A percentile compares a stretch with the other conserved stretches of the same genome.
Conservation (phyloP, 2,888 invertebrate species). For the Drosophila imparisetae region DNA sequence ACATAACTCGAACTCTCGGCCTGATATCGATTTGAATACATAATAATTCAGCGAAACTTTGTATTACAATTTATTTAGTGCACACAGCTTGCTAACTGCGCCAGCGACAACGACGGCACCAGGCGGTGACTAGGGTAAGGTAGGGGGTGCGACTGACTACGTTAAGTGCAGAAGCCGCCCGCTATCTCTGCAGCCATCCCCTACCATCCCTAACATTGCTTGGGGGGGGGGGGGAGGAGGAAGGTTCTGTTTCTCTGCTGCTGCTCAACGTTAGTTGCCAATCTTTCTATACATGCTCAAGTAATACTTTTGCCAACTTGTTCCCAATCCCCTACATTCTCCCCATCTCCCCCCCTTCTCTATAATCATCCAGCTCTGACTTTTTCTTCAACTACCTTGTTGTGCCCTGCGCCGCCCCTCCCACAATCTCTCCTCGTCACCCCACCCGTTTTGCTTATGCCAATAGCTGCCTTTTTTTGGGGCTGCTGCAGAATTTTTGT, state of each 20-base stretch:
- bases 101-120: conserved; percentile 8
- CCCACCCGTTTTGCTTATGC: not conserved
- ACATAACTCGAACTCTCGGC: conserved; percentile 51
- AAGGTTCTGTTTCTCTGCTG: not conserved
- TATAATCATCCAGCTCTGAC: not conserved
- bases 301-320: conserved; percentile 73
- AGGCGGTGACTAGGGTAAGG: not conserved
- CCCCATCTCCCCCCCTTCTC: not conserved
- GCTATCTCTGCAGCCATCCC: conserved; percentile 9
- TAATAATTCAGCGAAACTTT: conserved; percentile 79
- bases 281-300: conserved; percentile 67
- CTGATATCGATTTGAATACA: conserved; percentile 78
- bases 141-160: conserved; percentile 4
- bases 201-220: not conserved
- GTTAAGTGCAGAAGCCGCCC: conserved; percentile 26
- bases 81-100: conserved; percentile 48
- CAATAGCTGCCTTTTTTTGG: conserved; percentile 25
- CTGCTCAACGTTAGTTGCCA: conserved; percentile 56
- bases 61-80: conserved; percentile 80
- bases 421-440: not conserved
- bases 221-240: not conserved
- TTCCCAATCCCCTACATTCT: not conserved
- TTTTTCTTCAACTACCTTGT: conserved; percentile 41
- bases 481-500: conserved; percentile 26
- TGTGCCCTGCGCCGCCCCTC: not conserved